Percentiles rank a stretch among this genome's conserved stretches.
Evolutionary conservation across 2,888 invertebrate species (phyloP).

Genomic region (Poecilobothrus nobilitatus): DNA sequence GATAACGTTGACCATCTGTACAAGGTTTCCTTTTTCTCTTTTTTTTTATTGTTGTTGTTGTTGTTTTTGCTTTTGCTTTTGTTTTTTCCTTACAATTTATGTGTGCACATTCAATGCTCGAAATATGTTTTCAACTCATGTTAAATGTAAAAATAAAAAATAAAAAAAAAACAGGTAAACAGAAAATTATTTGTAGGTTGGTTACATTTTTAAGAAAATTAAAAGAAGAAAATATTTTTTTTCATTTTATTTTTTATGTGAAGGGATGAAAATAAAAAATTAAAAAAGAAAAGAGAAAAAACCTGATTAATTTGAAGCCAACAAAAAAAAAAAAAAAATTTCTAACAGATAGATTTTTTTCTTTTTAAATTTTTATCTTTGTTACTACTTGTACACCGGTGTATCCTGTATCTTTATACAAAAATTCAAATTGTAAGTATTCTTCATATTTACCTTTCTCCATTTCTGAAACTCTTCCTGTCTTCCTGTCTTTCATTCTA

Average conservation of each 20-base stretch:
- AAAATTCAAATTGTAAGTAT: neutral
- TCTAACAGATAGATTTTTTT: neutral
- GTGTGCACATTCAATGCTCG: neutral
- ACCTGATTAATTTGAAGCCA: neutral
- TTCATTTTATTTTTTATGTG: neutral
- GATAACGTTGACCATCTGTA: conserved; percentile 3
- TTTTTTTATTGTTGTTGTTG: neutral
- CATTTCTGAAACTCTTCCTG: too few relatives aligned
- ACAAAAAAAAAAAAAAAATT: neutral
- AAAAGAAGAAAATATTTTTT: too few relatives aligned
- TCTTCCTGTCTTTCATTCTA: too few relatives aligned
- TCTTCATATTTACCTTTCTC: neutral
- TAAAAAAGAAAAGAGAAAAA: neutral
- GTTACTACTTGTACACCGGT: neutral
- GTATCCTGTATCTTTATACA: too few relatives aligned
- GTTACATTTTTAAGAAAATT: neutral
- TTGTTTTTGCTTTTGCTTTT: neutral
- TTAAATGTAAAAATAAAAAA: too few relatives aligned
- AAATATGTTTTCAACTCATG: neutral
- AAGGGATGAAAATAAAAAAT: neutral
- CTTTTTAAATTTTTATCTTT: neutral
- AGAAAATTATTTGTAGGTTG: neutral
- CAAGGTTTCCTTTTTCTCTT: neutral
- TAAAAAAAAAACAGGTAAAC: neutral
- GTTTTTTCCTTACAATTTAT: neutral